Base-by-base conservation (phyloP, 1,140 invertebrate species). In the Cydia fagiglandana region DNA sequence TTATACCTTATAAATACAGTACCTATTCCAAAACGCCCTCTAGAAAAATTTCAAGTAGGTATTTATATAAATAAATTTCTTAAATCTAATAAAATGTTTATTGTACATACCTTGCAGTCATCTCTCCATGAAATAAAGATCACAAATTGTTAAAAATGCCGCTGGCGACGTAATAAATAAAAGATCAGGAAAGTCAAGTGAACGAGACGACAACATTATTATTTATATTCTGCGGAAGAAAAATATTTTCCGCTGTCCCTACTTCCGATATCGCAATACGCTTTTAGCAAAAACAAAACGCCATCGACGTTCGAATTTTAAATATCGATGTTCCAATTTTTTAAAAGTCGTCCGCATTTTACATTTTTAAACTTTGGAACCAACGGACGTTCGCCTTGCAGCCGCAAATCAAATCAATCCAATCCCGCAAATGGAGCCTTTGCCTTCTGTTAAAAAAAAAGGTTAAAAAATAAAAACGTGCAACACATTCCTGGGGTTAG, bases 401-500 rank as follows among this genome's bases (percentile, higher is more conserved):
- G 66, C 66, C 34, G 66, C 30, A 73, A 73, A 73, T 50, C 47
- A 30, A 50, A 73, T 50, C 41, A 73, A 73, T 76, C 83, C 86
- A 90, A 90, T 90, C 82, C 64, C 78, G 73, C 86, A 88, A 90
- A 90, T 90, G 88, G 88, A 87, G 79, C 82, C 87, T 86, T 87
- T 87, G 84, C 82, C 86, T 88, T 82, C 79, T 84, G 83, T 85
- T 85, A 85, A 86, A 88, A 87, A 86, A 80, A 74, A 80, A 79
- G 73, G 80, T 79, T 73, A 81, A 81, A 84, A 82, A 86, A 84
- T 81, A 78, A 80, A 78, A 83, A 85, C 89, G 90, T 91, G 89
- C 88, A 92, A 77, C 61, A 90, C 89, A 92, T 89, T 89, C 90
- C 87, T 88, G 86, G 84, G 81, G 85, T 84, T 76, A 88, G 90